phyloP scores from a whole-genome alignment of 2,888 invertebrate genomes.

The Lepidochitona cinerea region DNA sequence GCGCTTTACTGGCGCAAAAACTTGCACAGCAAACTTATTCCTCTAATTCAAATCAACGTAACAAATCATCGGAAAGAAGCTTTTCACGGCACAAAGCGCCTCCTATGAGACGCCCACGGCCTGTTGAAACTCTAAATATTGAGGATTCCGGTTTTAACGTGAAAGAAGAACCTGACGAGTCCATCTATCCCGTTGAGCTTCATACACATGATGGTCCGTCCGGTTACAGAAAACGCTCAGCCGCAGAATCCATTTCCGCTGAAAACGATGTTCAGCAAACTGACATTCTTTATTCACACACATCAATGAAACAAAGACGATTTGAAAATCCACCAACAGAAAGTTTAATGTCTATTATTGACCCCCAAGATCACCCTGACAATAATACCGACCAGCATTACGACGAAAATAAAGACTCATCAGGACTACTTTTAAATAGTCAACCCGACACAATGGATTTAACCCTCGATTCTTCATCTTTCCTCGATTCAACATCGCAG shows the following conservation, averaged over 20 bases:
- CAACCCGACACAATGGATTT: too few relatives aligned
- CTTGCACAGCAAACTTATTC: not conserved
- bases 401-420: not conserved
- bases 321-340: not conserved
- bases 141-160: too few relatives aligned
- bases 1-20: not conserved
- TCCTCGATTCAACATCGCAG: too few relatives aligned
- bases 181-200: not conserved
- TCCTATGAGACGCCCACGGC: too few relatives aligned
- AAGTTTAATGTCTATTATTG: not conserved
- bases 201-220: not conserved
- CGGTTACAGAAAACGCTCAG: not conserved
- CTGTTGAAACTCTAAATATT: too few relatives aligned
- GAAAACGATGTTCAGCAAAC: not conserved
- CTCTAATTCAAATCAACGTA: too few relatives aligned
- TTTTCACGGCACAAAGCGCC: too few relatives aligned
- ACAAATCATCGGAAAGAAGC: too few relatives aligned
- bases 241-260: not conserved
- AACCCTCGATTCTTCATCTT: too few relatives aligned
- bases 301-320: not conserved
- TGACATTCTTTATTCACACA: not conserved
- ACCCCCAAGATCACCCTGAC: not conserved
- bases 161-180: not conserved
- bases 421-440: not conserved
- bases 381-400: not conserved